Conservation (phyloP, 2,888 invertebrate genomes). For the Drosophila multiciliata region DNA sequence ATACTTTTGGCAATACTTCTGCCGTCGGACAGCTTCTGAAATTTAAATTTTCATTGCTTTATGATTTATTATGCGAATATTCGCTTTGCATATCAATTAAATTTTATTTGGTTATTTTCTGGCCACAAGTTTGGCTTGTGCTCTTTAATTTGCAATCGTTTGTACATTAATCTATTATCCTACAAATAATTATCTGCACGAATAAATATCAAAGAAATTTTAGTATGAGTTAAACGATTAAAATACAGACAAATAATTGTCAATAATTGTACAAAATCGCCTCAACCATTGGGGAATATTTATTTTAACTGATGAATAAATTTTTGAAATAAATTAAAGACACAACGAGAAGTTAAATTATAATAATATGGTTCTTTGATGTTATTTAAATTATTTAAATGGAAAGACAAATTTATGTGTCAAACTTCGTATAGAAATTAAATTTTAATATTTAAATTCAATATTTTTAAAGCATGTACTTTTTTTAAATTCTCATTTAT, state of each 20-base stretch:
- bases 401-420: too few species aligned
- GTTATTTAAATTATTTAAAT: too few species aligned
- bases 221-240: background rate
- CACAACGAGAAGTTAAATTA: background rate
- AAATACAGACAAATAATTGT: background rate
- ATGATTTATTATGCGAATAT: slow-evolving; percentile 22
- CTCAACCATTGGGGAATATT: too few species aligned
- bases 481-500: too few species aligned
- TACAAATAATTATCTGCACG: background rate
- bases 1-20: slow-evolving; percentile 63
- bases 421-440: too few species aligned
- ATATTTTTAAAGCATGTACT: too few species aligned
- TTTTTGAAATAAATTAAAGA: background rate
- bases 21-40: slow-evolving; percentile 28
- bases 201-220: background rate
- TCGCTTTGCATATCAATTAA: slow-evolving; percentile 29
- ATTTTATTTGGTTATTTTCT: slow-evolving; percentile 40
- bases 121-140: slow-evolving; percentile 27
- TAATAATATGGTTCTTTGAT: too few species aligned
- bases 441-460: too few species aligned
- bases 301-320: background rate
- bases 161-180: background rate
- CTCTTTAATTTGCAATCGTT: slow-evolving; percentile 15
- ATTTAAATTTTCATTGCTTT: slow-evolving; percentile 17
- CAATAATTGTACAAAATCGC: background rate